Base-by-base conservation (phyloP, 2,113 vertebrate species). In the Hylia prasina region DNA sequence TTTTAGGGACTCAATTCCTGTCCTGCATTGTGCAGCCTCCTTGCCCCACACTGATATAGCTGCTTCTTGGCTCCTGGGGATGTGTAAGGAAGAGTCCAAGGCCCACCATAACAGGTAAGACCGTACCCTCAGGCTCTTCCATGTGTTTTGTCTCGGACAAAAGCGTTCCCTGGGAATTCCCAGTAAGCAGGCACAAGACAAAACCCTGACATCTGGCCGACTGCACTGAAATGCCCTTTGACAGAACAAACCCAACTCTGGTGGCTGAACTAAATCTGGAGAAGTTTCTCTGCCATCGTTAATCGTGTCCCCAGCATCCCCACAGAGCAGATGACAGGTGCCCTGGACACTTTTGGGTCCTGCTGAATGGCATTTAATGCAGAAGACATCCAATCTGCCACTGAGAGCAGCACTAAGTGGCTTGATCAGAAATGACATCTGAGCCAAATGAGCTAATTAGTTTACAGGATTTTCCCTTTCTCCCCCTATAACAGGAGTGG, bases 391-490 rank as follows among this genome's bases (percentile, higher is more conserved):
- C 21, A 51, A 97, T 83, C 94, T 64, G 85, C 88, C 86, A 47
- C 53, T 7, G 51, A 94, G 60, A 90, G 88, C 75, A 93, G 75
- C 75, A 51, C 15, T 92, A 93, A 96, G 85, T 84, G 80, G 82
- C 66, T 93, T 92, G 79, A 93, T 90, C 82, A 94, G 64, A 63
- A 87, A 75, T n/a, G 75, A 93, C 88, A 93, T 90, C 76, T 75
- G 85, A 97, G 90, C 75, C 88, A 63, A 90, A 95, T 8, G 21
- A 96, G 64, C 79, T 93, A 91, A 96, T 93, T 94, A 88, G 75
- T 95, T 96, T 51, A 77, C 82, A 81, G 85, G 47, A 88, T 64
- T 71, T 86, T 51, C 64, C 80, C 51, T 56, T 73, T 72, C 39
- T 79, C 15, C 35, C 28, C 50, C 28, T 70, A 35, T 64, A 70